These are phyloP conservation scores for Chloromyia formosa DNA, from an alignment of 2,888 invertebrate species.

Conservation along the genomic window DNA sequence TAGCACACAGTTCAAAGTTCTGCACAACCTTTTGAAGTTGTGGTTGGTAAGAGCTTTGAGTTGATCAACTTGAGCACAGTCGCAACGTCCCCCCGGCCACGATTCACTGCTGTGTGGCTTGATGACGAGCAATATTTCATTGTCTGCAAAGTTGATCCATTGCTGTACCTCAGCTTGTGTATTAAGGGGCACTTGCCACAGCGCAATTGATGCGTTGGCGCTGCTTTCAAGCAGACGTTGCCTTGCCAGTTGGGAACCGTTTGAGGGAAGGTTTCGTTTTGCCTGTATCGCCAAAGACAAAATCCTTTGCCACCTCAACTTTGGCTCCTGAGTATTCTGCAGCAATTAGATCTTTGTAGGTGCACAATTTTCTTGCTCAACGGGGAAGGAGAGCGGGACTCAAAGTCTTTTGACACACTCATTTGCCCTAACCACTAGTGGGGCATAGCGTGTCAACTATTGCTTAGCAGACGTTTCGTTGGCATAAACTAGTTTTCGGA, in stretches of 20 bases:
- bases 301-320: conserved; percentile 82
- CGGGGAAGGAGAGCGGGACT: too few relatives aligned
- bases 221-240: conserved; percentile 92
- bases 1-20: conserved; percentile 75
- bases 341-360: conserved; percentile 96
- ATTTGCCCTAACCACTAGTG: too few relatives aligned
- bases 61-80: conserved; percentile 74
- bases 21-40: conserved; percentile 75
- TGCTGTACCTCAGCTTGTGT: conserved; percentile 87
- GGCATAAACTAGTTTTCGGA: too few relatives aligned
- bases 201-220: conserved; percentile 91
- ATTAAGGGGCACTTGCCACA: conserved; percentile 81
- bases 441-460: too few relatives aligned
- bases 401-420: too few relatives aligned
- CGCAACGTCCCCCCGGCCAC: conserved; percentile 84
- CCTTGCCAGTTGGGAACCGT: conserved; percentile 98
- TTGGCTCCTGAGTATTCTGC: conserved; percentile 94
- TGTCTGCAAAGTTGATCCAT: conserved; percentile 95
- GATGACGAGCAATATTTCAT: conserved; percentile 92
- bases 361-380: too few relatives aligned
- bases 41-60: conserved; percentile 81
- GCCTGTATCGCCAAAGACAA: conserved; percentile 94
- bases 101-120: conserved; percentile 84
- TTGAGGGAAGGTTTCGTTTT: conserved; percentile 84
- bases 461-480: too few relatives aligned